Base-by-base conservation (phyloP, 2,113 vertebrate genomes). In the Coryphaenoides rupestris region DNA sequence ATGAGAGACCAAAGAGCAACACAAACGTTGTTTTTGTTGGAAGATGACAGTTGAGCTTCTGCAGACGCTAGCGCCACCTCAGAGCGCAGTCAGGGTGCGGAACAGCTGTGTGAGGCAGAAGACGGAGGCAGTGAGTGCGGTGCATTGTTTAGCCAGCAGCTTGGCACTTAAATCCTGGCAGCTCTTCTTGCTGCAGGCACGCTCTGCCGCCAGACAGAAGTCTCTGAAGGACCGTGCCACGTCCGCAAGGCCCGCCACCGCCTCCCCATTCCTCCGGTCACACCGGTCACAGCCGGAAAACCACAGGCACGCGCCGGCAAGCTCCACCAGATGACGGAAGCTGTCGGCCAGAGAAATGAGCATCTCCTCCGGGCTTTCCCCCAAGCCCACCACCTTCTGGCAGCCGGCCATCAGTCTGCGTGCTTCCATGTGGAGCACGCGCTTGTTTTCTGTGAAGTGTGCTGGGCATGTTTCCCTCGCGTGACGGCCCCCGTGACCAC, bases 31-130 rank as follows among this genome's bases (percentile, higher is more conserved):
- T 55, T 21, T 28, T 40, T 0, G 33, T 58, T 15, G 33, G 69
- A 12, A 22, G 21, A 45, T 57, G 13, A 53, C 19, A 68, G 19
- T 9, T 40, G 33, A 40, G 33, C 33, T 10, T 62, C 55, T 67
- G 6, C 9, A 61, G 47, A 69, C 61, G 57, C n/a, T n/a, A n/a
- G n/a, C n/a, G n/a, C n/a, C n/a, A n/a, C 19, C 68, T 96, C 88
- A 97, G 60, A 93, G 77, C 55, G 88, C 86, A 0, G 92, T 86
- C 16, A 93, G 86, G 0, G 90, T 93, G 72, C 92, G 92, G 82
- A 96, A 93, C 49, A 93, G 92, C 87, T 98, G 95, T 28, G 94
- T 93, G 72, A 99, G 92, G 76, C 94, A 95, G 84, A 96, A 94
- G 62, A 95, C 89, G 0, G 94, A 93, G 23, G 95, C 93, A 0